phyloP scores from a whole-genome alignment of 2,888 invertebrate species.

The Elegia similella region DNA sequence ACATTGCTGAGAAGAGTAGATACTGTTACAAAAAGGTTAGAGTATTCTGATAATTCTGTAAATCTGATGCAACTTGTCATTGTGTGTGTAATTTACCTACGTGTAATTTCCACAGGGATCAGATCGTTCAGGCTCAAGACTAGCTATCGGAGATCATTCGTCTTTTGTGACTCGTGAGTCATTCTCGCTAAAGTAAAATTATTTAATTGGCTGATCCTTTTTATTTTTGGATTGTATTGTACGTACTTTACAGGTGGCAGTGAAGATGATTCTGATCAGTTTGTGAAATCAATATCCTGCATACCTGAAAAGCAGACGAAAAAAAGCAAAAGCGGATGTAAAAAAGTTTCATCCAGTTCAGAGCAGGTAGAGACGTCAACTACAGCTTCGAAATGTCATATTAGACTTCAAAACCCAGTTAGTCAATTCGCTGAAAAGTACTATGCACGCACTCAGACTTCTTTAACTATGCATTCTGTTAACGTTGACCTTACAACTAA shows the following conservation, averaged over 20 bases:
- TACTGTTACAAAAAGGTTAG: conserved; percentile 54
- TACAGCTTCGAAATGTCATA: conserved; percentile 41
- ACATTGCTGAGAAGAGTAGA: conserved; percentile 59
- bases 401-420: conserved; percentile 27
- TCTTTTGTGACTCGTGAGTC: conserved; percentile 59
- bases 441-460: conserved; percentile 53
- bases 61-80: too few species aligned
- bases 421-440: conserved; percentile 55
- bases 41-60: not conserved
- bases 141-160: conserved; percentile 67
- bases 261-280: conserved; percentile 44
- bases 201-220: too few species aligned
- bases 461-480: conserved; percentile 54
- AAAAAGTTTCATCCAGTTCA: conserved; percentile 39
- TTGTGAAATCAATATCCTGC: conserved; percentile 41
- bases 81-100: too few species aligned
- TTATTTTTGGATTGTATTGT: not conserved
- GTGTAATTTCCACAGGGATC: conserved; percentile 45
- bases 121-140: conserved; percentile 55
- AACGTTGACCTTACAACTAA: conserved; percentile 45
- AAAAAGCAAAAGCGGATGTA: conserved; percentile 37
- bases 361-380: conserved; percentile 42
- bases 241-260: conserved; percentile 45
- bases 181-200: not conserved
- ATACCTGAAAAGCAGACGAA: conserved; percentile 33